A percentile compares a stretch with the other conserved stretches of the same genome.
Conservation (phyloP, 2,888 invertebrate genomes). For the Caenorhabditis sp. region DNA sequence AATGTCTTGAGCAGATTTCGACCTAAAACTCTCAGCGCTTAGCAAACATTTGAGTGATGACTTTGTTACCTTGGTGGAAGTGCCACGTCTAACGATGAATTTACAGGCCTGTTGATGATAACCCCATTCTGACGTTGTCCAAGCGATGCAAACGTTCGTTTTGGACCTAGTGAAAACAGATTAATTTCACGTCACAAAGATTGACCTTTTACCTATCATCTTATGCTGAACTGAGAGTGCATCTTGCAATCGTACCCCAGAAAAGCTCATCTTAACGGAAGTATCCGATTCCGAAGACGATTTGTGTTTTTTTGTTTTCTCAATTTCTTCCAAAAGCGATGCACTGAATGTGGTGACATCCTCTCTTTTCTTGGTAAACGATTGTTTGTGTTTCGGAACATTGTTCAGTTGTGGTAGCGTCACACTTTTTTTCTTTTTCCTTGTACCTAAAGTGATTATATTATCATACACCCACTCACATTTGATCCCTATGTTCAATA, state of each 20-base stretch:
- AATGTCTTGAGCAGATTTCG: slow-evolving; percentile 61
- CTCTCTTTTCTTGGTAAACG: slow-evolving; percentile 1
- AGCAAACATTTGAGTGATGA: slow-evolving; percentile 5
- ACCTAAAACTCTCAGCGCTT: slow-evolving; percentile 33
- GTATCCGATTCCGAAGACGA: slow-evolving; percentile 51
- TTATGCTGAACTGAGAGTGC: slow-evolving; percentile 17
- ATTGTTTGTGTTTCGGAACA: slow-evolving; percentile 7
- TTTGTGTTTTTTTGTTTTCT: slow-evolving; percentile 22
- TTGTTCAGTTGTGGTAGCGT: slow-evolving; percentile 53
- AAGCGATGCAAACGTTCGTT: slow-evolving; percentile 63
- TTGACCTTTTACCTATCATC: background rate
- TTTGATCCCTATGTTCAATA: background rate
- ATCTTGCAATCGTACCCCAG: slow-evolving; percentile 46
- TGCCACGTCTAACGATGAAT: slow-evolving; percentile 48
- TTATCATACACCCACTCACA: background rate
- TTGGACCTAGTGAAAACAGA: slow-evolving; percentile 12
- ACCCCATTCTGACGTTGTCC: slow-evolving; percentile 62
- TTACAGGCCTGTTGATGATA: slow-evolving; percentile 54
- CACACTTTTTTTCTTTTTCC: slow-evolving; percentile 43
- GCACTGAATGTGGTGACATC: background rate
- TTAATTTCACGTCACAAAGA: background rate
- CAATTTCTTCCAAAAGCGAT: background rate
- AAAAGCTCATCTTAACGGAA: slow-evolving; percentile 27
- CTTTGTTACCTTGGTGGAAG: slow-evolving; percentile 58
- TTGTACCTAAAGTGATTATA: slow-evolving; percentile 8